phyloP scores from a whole-genome alignment of 2,888 invertebrate species.

The Pediacus dermestoides region DNA sequence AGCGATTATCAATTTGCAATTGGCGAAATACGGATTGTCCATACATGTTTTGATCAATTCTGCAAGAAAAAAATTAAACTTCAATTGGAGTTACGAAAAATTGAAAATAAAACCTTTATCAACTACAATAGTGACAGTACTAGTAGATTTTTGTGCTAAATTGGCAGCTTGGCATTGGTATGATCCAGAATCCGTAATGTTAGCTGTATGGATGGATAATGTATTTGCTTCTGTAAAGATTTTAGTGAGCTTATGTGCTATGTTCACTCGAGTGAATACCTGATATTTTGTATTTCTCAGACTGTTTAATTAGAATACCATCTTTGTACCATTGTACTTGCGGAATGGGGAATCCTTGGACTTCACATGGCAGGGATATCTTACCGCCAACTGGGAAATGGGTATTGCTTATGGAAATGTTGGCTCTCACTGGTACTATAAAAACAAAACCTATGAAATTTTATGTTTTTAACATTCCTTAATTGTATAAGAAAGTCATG shows the following conservation, averaged over 20 bases:
- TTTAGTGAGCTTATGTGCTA: too few species aligned
- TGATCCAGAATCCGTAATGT: constrained; percentile 67
- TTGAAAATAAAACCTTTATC: constrained; percentile 75
- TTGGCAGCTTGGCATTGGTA: constrained; percentile 85
- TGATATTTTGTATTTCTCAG: constrained; percentile 61
- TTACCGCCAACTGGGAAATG: constrained; percentile 64
- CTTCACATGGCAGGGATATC: constrained; percentile 69
- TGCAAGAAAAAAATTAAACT: too few species aligned
- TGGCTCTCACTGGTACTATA: constrained; percentile 64
- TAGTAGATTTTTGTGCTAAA: constrained; percentile 62
- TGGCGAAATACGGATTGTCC: constrained; percentile 85
- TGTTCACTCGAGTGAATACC: too few species aligned
- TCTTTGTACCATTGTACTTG: constrained; percentile 81
- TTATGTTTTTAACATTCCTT: too few species aligned
- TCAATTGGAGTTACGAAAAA: too few species aligned
- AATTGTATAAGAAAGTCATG: too few species aligned
- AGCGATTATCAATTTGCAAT: constrained; percentile 82
- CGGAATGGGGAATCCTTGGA: constrained; percentile 75
- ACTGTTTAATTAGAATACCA: constrained; percentile 54
- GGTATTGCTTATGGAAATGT: constrained; percentile 57
- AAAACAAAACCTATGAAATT: constrained; percentile 21
- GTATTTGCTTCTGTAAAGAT: constrained; percentile 65
- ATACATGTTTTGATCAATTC: constrained; percentile 79
- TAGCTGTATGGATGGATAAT: constrained; percentile 63
- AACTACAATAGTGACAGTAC: constrained; percentile 65